Evolutionary conservation across 2,113 vertebrate genomes (phyloP).

Genomic region (Odocoileus virginianus): DNA sequence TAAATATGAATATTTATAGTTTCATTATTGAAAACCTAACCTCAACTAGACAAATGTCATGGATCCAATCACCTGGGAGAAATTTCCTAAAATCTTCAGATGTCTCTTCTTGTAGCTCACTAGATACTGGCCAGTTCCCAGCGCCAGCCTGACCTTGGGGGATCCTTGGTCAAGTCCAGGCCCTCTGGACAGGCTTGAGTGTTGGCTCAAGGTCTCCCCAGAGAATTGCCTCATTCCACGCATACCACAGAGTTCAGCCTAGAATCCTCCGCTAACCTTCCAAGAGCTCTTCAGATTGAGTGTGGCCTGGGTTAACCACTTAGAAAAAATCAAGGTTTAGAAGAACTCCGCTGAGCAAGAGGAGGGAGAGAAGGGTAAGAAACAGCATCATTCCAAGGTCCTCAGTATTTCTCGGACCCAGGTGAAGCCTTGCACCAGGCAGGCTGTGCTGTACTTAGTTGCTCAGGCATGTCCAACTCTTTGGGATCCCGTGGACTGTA

Average conservation of each 20-base stretch:
- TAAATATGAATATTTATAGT: neutral
- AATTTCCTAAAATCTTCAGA: neutral
- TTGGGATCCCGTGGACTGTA: neutral
- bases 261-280: neutral
- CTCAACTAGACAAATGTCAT: neutral
- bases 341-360: neutral
- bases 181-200: neutral
- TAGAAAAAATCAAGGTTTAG: neutral
- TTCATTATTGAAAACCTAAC: slow-evolving; percentile 12
- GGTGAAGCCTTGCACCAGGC: neutral
- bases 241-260: neutral
- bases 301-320: neutral
- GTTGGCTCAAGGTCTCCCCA: neutral
- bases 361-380: neutral
- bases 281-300: neutral
- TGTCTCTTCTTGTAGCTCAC: neutral
- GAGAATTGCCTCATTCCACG: neutral
- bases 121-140: neutral
- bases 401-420: neutral
- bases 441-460: neutral
- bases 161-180: neutral
- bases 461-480: neutral
- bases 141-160: neutral
- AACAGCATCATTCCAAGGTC: neutral
- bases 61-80: neutral